Percentiles rank a stretch among this genome's conserved stretches.
These are phyloP conservation scores for Alentia gelatinosa DNA, from an alignment of 2,888 invertebrate genomes.

Conservation along the genomic window DNA sequence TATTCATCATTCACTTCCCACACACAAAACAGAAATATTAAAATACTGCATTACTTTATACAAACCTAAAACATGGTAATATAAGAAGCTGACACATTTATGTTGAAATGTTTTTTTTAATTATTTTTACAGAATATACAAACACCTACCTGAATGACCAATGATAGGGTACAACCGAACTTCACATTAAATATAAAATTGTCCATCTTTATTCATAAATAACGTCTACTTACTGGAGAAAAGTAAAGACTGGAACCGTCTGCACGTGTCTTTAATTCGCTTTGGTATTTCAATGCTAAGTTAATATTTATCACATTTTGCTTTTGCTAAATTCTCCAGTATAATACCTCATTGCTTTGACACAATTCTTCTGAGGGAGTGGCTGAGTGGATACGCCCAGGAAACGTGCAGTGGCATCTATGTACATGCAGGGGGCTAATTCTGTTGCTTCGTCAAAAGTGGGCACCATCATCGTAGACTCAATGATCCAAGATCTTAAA, in stretches of 20 bases:
- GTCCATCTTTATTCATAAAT: background rate
- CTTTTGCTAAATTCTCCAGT: background rate
- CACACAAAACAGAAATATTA: no score
- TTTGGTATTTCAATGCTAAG: background rate
- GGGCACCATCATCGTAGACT: background rate
- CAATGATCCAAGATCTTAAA: conserved; percentile 78
- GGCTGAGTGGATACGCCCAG: background rate
- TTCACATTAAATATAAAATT: background rate
- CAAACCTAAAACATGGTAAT: no score
- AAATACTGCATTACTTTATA: no score
- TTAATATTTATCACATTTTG: background rate
- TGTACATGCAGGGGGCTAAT: background rate
- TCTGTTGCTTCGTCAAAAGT: background rate
- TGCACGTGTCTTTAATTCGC: background rate
- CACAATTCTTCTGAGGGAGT: background rate
- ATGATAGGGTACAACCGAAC: conserved; percentile 1
- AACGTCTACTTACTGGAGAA: background rate
- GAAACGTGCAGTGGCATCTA: background rate
- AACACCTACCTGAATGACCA: no score
- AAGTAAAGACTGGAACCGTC: background rate
- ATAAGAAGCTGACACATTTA: no score
- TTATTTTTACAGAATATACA: no score
- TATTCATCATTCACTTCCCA: no score
- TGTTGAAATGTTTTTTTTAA: no score
- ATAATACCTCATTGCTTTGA: background rate